Evolutionary conservation across 2,113 vertebrate genomes (phyloP).

Genomic region (Rhipidura dahli): DNA sequence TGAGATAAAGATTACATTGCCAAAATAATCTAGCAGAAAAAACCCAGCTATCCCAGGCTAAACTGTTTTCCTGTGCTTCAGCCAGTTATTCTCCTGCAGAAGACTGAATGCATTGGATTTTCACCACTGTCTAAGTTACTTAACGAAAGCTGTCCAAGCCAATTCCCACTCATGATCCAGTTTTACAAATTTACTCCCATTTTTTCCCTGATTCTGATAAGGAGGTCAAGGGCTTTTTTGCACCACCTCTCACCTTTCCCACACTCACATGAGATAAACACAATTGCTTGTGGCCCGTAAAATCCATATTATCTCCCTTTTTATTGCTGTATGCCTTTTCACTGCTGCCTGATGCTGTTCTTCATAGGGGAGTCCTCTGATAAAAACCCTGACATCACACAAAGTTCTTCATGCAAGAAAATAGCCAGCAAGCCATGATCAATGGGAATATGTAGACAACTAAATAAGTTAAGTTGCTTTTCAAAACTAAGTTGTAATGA

Average conservation of each 20-base stretch:
- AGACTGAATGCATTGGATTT: background rate
- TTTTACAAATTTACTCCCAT: background rate
- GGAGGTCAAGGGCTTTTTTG: background rate
- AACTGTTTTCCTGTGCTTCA: background rate
- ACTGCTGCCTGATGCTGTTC: too few species aligned
- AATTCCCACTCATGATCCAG: background rate
- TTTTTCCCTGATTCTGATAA: background rate
- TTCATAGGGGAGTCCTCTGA: background rate
- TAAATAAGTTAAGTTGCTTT: background rate
- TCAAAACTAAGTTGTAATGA: background rate
- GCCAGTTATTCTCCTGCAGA: background rate
- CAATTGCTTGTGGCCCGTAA: background rate
- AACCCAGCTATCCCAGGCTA: background rate
- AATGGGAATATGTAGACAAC: background rate
- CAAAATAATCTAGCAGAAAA: background rate
- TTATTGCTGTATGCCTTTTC: background rate
- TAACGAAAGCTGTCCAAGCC: fast-evolving
- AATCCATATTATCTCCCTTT: background rate
- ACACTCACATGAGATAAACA: background rate
- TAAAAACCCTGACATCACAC: background rate
- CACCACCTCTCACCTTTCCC: background rate
- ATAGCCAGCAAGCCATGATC: background rate
- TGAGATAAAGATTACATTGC: background rate
- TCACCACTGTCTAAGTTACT: background rate
- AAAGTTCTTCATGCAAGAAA: background rate